Base-by-base conservation (phyloP, 2,888 invertebrate genomes). In the Thera obeliscata region DNA sequence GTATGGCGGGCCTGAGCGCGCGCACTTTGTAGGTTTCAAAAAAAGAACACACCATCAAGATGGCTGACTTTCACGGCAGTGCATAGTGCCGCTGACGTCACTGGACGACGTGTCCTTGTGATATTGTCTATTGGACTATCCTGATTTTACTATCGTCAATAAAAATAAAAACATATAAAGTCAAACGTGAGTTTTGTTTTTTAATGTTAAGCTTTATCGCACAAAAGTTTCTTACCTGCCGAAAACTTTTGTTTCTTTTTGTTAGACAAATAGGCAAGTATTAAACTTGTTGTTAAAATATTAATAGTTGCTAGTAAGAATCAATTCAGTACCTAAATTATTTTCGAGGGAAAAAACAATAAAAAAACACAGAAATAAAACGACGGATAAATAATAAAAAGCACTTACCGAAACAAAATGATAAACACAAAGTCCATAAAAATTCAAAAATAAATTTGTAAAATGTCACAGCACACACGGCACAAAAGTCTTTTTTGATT, bases 11-110 rank as follows among this genome's bases (percentile, higher is more conserved):
- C 74, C 66, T 75, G 89, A 87, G 89, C 88, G 78, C 81, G 89
- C 89, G 89, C 89, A 89, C 84, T 89, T 87, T 76, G 85, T 91
- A 90, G 91, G 92, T 87, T 92, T 92, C 84, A 87, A 92, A 90
- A 89, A 93, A 93, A 89, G 88, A 89, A 83, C 84, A 90, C 84
- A 87, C 77, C 84, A 84, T 77, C 91, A 93, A 93, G 86, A 93
- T 93, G 93, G 93, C 93, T 78, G 93, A 88, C 90, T 91, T 91
- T 90, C 91, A 87, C 89, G 88, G 77, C 91, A 93, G 92, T 92
- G 84, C 87, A 90, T 93, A 92, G 88, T 82, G 57, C 50, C 83
- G 82, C 89, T 93, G 93, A 93, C 93, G 93, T 93, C 93, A 93
- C 88, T 75, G 87, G 83, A 86, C 87, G 89, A 90, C 89, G 91